Percentiles rank a stretch among this genome's conserved stretches.
phyloP scores from a whole-genome alignment of 2,888 invertebrate species.

The Drosophila austrosaltans region DNA sequence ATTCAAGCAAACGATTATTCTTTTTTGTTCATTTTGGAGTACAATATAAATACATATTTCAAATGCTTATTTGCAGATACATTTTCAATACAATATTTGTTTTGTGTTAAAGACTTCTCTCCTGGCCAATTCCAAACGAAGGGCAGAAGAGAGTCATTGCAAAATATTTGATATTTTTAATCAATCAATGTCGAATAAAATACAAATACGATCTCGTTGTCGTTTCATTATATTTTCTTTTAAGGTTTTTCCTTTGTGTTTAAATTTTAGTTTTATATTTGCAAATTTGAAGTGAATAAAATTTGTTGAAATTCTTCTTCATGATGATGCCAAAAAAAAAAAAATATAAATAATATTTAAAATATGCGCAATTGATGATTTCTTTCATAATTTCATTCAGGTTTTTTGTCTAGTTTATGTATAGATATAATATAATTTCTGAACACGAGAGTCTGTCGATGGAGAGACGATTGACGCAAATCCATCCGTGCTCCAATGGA shows the following conservation, averaged over 20 bases:
- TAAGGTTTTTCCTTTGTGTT: neutral
- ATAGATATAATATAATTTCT: conserved; percentile 23
- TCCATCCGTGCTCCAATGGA: conserved; percentile 70
- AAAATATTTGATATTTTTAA: conserved; percentile 52
- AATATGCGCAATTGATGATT: conserved; percentile 23
- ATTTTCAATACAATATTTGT: conserved; percentile 62
- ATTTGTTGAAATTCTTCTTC: conserved; percentile 60
- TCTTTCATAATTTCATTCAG: conserved; percentile 18
- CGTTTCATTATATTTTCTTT: conserved; percentile 25
- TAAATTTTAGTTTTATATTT: neutral
- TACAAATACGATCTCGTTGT: conserved; percentile 77
- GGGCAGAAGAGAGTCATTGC: conserved; percentile 43
- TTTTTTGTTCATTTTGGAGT: conserved; percentile 51
- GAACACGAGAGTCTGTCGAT: conserved; percentile 8
- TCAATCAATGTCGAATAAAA: conserved; percentile 66
- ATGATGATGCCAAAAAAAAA: conserved; percentile 30
- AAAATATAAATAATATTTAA: no score
- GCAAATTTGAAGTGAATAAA: conserved; percentile 69
- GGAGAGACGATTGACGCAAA: conserved; percentile 16
- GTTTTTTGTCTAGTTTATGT: conserved; percentile 1
- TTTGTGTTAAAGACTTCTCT: conserved; percentile 27
- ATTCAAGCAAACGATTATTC: conserved; percentile 81
- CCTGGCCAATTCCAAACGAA: neutral
- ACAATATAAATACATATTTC: conserved; percentile 67
- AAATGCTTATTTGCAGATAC: conserved; percentile 74